Percentiles rank a stretch among this genome's conserved stretches.
Conservation (phyloP, 2,888 invertebrate genomes). For the Lasius fuliginosus region DNA sequence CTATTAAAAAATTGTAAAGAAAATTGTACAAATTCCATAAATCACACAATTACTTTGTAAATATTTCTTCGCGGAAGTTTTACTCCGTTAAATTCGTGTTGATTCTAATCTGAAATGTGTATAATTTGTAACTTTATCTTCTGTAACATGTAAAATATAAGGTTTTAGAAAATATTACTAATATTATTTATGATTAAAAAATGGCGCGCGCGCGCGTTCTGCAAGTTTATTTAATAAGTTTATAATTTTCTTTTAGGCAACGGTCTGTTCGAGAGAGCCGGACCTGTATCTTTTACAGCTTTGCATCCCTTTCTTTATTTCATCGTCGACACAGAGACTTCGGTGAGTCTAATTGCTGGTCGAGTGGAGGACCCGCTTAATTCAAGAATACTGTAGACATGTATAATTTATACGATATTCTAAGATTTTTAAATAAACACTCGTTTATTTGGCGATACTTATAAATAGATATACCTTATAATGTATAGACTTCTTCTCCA, state of each 20-base stretch:
- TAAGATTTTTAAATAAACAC: slow-evolving; percentile 75
- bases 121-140: slow-evolving; percentile 1
- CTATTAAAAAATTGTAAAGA: background rate
- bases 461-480: slow-evolving; percentile 81
- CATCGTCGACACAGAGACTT: slow-evolving; percentile 93
- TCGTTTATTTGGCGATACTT: slow-evolving; percentile 83
- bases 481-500: slow-evolving; percentile 75
- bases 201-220: too few species aligned
- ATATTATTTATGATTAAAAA: slow-evolving; percentile 9
- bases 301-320: slow-evolving; percentile 95
- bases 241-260: slow-evolving; percentile 84
- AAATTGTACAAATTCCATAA: background rate
- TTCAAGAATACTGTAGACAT: slow-evolving; percentile 89
- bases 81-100: background rate
- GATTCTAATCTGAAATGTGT: background rate
- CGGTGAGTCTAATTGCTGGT: slow-evolving; percentile 93
- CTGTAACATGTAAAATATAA: background rate
- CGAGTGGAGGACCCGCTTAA: slow-evolving; percentile 94
- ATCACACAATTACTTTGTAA: background rate
- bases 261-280: slow-evolving; percentile 80
- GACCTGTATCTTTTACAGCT: slow-evolving; percentile 91
- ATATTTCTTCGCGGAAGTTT: slow-evolving; percentile 32
- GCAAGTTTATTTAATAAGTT: background rate
- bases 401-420: slow-evolving; percentile 22
- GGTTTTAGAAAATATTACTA: slow-evolving; percentile 7